A percentile compares a stretch with the other conserved stretches of the same genome.
Conservation (phyloP, 2,888 invertebrate genomes). For the Troides helena region DNA sequence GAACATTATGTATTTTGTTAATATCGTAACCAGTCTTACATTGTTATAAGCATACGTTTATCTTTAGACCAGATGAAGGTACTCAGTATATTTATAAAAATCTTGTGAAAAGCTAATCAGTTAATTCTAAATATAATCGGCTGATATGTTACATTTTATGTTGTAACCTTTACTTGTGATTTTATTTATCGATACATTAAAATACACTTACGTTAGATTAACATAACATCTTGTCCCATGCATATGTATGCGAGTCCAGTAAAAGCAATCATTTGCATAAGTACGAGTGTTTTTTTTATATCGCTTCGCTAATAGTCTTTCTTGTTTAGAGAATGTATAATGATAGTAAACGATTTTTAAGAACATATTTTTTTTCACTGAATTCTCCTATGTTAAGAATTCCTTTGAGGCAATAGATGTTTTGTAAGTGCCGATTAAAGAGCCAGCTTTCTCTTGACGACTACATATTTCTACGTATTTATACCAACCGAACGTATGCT, state of each 20-base stretch:
- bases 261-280: constrained; percentile 26
- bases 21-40: too few species aligned
- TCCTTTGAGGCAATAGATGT: background rate
- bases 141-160: constrained; percentile 23
- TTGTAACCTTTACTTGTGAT: constrained; percentile 5
- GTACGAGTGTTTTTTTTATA: constrained; percentile 9
- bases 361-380: background rate
- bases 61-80: too few species aligned
- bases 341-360: background rate
- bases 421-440: background rate
- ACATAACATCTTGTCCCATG: constrained; percentile 26
- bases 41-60: too few species aligned
- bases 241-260: constrained; percentile 23
- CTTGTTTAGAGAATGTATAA: constrained; percentile 6
- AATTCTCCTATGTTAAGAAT: background rate
- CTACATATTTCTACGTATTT: background rate
- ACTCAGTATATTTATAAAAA: background rate
- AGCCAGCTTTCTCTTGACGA: background rate
- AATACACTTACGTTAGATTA: constrained; percentile 25
- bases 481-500: background rate
- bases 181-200: constrained; percentile 25
- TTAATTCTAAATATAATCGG: constrained; percentile 11
- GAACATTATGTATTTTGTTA: too few species aligned
- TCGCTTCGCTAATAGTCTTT: constrained; percentile 16
- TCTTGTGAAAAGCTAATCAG: background rate